Conservation (phyloP, 2,797 vertebrate genomes). For the Streptopelia turtur region DNA sequence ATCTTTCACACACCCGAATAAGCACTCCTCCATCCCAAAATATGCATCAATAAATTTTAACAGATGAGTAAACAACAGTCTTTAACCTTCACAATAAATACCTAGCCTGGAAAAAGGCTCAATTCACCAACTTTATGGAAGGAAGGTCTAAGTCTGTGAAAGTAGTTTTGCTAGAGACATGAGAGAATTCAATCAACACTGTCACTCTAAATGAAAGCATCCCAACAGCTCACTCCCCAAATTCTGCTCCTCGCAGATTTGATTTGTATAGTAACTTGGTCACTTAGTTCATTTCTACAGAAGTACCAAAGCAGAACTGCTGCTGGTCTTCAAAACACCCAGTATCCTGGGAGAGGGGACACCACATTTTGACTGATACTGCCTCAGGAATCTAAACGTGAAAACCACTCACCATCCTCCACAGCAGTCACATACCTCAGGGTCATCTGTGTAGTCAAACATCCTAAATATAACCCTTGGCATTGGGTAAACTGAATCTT, state of each 20-base stretch:
- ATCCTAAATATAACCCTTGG: constrained; percentile 94
- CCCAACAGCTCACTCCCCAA: background rate
- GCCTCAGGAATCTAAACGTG: background rate
- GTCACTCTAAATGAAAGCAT: background rate
- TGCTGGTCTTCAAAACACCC: background rate
- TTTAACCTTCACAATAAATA: background rate
- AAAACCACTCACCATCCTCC: background rate
- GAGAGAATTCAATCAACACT: background rate
- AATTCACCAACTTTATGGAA: background rate
- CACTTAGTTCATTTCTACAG: background rate
- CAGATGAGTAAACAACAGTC: background rate
- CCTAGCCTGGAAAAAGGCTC: background rate
- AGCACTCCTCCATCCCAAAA: background rate
- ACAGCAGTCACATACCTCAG: constrained; percentile 83
- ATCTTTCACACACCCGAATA: background rate
- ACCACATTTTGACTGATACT: background rate
- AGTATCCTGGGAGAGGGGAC: background rate
- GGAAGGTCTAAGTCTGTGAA: background rate
- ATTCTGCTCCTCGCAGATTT: background rate
- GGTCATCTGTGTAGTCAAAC: constrained; percentile 99
- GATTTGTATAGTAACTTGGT: background rate
- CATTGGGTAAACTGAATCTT: constrained; percentile 91
- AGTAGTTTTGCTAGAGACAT: background rate
- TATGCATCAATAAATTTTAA: background rate
- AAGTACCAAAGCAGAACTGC: background rate